Evolutionary conservation across 2,113 vertebrate genomes (phyloP), one percentile per base, ranked within the genome.

Genomic region (Percopsis transmontana): DNA sequence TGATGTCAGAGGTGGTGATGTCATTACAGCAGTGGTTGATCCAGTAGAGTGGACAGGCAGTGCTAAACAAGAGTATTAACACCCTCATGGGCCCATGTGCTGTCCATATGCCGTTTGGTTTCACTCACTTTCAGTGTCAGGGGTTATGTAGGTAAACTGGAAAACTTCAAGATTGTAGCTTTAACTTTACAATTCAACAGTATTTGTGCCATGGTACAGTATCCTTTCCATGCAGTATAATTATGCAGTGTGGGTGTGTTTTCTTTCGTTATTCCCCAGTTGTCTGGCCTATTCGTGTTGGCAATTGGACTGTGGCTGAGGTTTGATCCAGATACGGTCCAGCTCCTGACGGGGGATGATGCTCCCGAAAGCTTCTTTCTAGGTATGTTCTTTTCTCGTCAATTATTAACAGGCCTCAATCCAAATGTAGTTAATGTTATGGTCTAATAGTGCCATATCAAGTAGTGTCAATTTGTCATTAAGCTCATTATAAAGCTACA

Each of bases 221-320:
- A 33, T 33, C 27, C 27, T 33, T 33, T 33, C 27, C 27, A 44
- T 14, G 12, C 40, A 14, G 42, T 10, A 5, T 51, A 19, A 16
- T 2, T 51, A 19, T 20, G 19, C 15, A 14, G 12, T 0, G 24
- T 56, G 15, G 13, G 12, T 16, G 21, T 21, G 4, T 10, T 73
- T n/a, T 44, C 45, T 73, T n/a, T 44, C 45, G 7, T 61, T 42
- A 1, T 20, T 56, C 27, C 90, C 20, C 91, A 99, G 97, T 84
- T 98, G 86, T 94, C 93, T 0, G 97, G 97, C 69, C 72, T 94
- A 5, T 80, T 95, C 63, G 94, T 99, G 74, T 86, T 98, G 79
- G 92, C 93, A 2, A 95, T 98, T 58, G 96, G 96, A 63, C 90
- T 99, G 1, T 98, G 96, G 96, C 92, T 99, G 79, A 90, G 94